Evolutionary conservation across 2,888 invertebrate species (phyloP), one percentile per base, ranked within the genome.

Genomic region (Dusona sp.): DNA sequence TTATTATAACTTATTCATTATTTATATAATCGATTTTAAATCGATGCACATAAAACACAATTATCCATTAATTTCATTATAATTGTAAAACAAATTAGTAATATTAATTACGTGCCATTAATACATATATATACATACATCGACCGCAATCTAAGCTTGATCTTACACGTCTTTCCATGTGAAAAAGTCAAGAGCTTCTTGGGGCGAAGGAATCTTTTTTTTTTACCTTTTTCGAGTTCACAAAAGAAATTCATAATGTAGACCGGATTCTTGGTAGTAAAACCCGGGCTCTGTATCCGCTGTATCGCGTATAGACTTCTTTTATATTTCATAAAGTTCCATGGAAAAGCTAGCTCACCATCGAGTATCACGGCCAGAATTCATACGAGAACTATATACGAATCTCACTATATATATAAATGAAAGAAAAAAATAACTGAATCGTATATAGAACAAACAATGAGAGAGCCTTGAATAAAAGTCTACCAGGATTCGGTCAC

Each of bases 241-340:
- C 42, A 73, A 78, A 77, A 57, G 65, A 81, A 81, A 85, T 81
- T 70, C 77, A 81, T 85, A 81, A 85, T 73, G 73, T 85, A 42
- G 77, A 72, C 75, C 45, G 70, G 65, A 70, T 64, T 72, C 36
- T 29, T 42, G 64, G 54, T 22, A 57, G 70, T 77, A 75, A 65
- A 79, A 51, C 70, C 57, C 33, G 25, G 42, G 64, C 45, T 25
- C 38, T 68, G 61, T 16, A 7, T 61, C 61, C 73, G 51, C 51
- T 11, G 70, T 48, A 70, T 84, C 75, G 70, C 54, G 51, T 77
- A 45, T 7, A n/a, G 45, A 61, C 61, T 22, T 61, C 42, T 33
- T 72, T 54, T 77, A 70, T 84, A 48, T 51, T 22, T 48, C 22
- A 29, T 9, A 45, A 79, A 61, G 68, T 68, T 68, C 48, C 54